Evolutionary conservation across 2,888 invertebrate species (phyloP), one percentile per base, ranked within the genome.

Genomic region (Caenorhabditis japonica): DNA sequence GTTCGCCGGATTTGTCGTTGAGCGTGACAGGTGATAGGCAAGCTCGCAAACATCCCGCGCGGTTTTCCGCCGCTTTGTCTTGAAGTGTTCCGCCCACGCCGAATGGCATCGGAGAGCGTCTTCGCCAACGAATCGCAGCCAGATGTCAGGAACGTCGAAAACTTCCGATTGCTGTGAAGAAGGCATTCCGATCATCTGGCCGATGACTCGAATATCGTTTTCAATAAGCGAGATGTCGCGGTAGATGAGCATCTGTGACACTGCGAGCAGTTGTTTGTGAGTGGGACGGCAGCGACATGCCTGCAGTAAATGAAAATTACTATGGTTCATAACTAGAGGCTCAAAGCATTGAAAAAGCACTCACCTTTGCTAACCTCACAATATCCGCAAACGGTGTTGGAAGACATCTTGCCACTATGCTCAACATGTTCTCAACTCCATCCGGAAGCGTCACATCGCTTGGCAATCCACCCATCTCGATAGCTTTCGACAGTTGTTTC

Each of bases 21-120:
- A 82, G 39, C 78, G 80, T 3, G 82, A 75, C 10, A 82, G 62
- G 46, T 82, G 82, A 59, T 78, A 82, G 4, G 82, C 82, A n/a
- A 82, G 59, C 39, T 81, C 78, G 25, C 79, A 69, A 3, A 82
- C 43, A 53, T 82, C 82, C 43, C 81, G 79, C 1, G 79, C 76
- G n/a, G 55, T 75, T 58, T 79, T 79, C 17, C 78, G 53, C 38
- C 70, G 58, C 46, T 78, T 75, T 44, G 76, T 73, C 55, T 81
- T 81, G 64, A 55, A 81, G 47, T 77, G 60, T 39, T 82, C 78
- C 15, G 79, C 77, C 82, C 82, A 82, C 3, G 78, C 77, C 8
- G 66, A 25, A 55, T 82, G 82, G 53, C 75, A 76, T 8, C 53
- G 64, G 3, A 66, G 21, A 39, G 64, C 49, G 23, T 77, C 71